Percentiles rank a stretch among this genome's conserved stretches.
Evolutionary conservation across 2,888 invertebrate genomes (phyloP).

Genomic region (Rhamphomyia laevipes): DNA sequence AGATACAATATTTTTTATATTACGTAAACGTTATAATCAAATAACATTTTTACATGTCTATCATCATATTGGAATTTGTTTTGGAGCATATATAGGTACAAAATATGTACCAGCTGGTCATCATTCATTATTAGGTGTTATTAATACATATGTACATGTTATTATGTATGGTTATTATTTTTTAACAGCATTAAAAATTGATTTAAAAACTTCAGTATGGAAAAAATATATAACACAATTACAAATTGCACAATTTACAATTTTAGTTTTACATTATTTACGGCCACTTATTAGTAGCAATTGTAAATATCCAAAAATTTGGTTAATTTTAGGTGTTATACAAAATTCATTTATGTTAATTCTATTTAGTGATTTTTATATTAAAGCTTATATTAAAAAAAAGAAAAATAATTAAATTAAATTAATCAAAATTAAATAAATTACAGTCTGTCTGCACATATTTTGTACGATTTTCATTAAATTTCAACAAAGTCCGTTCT

Average conservation of each 20-base stretch:
- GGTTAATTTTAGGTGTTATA: conserved; percentile 43
- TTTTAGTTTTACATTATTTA: conserved; percentile 43
- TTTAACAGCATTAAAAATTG: conserved; percentile 55
- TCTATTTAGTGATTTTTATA: conserved; percentile 55
- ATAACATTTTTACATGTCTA: conserved; percentile 58
- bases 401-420: neutral
- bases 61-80: conserved; percentile 55
- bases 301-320: conserved; percentile 49
- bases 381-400: neutral
- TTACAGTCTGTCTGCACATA: too few relatives aligned
- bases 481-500: too few relatives aligned
- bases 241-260: conserved; percentile 60
- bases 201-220: conserved; percentile 63
- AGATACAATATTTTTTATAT: conserved; percentile 59
- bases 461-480: too few relatives aligned
- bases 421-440: too few relatives aligned
- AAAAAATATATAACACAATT: conserved; percentile 72
- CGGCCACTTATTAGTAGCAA: conserved; percentile 36
- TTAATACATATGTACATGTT: conserved; percentile 65
- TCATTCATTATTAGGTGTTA: conserved; percentile 47
- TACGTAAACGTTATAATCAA: conserved; percentile 56
- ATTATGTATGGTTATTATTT: conserved; percentile 78
- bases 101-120: conserved; percentile 56
- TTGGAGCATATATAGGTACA: conserved; percentile 44
- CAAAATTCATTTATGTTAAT: conserved; percentile 55